Percentiles rank a stretch among this genome's conserved stretches.
These are phyloP conservation scores for Ramphastos sulfuratus DNA, from an alignment of 2,113 vertebrate genomes.

Conservation along the genomic window DNA sequence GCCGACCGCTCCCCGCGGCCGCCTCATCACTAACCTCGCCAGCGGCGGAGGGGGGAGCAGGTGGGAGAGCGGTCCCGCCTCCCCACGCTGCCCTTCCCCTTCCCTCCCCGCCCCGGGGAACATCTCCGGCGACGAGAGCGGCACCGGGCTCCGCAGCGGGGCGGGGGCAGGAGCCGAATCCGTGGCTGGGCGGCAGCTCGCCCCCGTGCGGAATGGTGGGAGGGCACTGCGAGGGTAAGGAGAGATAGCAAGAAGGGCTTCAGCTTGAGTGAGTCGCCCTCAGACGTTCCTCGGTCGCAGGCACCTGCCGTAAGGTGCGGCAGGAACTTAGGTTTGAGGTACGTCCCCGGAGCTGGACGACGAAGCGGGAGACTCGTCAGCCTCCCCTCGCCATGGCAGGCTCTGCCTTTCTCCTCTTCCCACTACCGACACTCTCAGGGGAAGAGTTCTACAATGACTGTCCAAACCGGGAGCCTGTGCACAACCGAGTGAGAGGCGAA, in stretches of 20 bases:
- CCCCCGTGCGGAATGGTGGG: not conserved
- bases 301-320: not conserved
- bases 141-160: not conserved
- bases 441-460: not conserved
- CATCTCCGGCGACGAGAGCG: not conserved
- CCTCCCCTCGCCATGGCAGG: not conserved
- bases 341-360: no score
- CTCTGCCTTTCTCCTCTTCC: not conserved
- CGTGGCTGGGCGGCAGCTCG: not conserved
- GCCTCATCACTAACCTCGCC: constrained; percentile 49
- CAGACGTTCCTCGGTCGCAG: not conserved
- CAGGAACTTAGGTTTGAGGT: not conserved
- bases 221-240: not conserved
- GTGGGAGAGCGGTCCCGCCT: constrained; percentile 45
- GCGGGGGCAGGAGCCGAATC: not conserved
- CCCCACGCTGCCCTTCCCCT: constrained; percentile 27
- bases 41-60: constrained; percentile 38
- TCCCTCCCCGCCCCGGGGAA: constrained; percentile 33
- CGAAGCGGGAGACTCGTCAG: not conserved
- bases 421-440: not conserved
- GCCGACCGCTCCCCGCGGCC: constrained; percentile 22
- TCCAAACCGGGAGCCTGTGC: not conserved
- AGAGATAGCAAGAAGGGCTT: not conserved
- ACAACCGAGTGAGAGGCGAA: not conserved
- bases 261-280: no score